Evolutionary conservation across 2,888 invertebrate genomes (phyloP), one percentile per base, ranked within the genome.

Genomic region (Parascotia fuliginaria): DNA sequence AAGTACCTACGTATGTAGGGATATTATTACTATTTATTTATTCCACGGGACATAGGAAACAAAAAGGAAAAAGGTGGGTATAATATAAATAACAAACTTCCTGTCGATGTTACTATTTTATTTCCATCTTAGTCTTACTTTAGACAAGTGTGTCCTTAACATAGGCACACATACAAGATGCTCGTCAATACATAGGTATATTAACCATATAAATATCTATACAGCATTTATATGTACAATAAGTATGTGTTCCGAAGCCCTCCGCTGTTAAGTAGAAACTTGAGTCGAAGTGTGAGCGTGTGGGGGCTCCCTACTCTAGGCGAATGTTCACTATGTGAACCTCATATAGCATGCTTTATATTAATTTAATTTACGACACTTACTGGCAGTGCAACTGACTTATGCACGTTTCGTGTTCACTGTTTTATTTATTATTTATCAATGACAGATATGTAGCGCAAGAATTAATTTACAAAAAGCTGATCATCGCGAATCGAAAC

Each of bases 211-310:
- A 84, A 84, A 84, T 87, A 87, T 86, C 81, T 89, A 85, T 89
- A 91, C 87, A 91, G 89, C 87, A 86, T 89, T 87, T 85, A 87
- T 91, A 91, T 90, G 85, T 91, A 91, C 91, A 91, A 71, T 75
- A 74, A n/a, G 82, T 84, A 79, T 77, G 78, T 83, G 85, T 85
- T 76, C 74, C 70, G 71, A 65, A 71, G 70, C 73, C 77, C 76
- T 74, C 60, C 46, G 56, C 29, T 31, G 38, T 43, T 55, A 50
- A 50, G 51, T 65, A 51, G 55, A 62, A 40, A 42, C 32, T 49
- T 58, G 41, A 45, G 34, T 49, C 42, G 19, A 45, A 46, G 44
- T 43, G 43, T 52, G 52, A 58, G 22, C 48, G 50, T 51, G 31
- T 46, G 38, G 43, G 56, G 49, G 58, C 70, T 65, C 53, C 57